phyloP scores from a whole-genome alignment of 1,140 invertebrate species.

The Dreissena rostriformis region DNA sequence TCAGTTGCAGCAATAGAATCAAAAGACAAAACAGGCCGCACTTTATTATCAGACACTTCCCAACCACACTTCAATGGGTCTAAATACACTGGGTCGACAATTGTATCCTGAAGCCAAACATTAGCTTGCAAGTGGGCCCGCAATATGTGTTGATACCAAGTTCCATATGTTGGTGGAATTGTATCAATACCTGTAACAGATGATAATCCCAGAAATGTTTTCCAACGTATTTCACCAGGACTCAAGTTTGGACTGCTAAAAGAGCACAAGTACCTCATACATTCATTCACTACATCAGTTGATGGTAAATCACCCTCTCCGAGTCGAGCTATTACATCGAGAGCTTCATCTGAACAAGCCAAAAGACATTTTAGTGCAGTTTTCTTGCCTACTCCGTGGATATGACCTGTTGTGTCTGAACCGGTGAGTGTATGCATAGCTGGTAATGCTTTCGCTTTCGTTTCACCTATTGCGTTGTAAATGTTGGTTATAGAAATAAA shows the following conservation, averaged over 20 bases:
- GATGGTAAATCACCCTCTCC: conserved; percentile 8
- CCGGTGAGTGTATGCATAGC: neutral
- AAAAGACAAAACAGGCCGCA: too few relatives aligned
- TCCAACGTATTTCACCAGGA: too few relatives aligned
- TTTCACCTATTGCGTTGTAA: conserved; percentile 1
- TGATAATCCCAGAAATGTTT: too few relatives aligned
- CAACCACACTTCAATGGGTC: too few relatives aligned
- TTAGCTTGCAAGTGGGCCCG: too few relatives aligned
- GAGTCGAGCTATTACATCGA: neutral
- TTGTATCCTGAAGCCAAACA: too few relatives aligned
- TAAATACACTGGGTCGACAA: too few relatives aligned
- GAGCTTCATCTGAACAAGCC: neutral
- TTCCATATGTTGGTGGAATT: too few relatives aligned
- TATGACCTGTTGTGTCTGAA: conserved; percentile 1
- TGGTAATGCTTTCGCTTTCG: neutral
- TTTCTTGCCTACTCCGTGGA: neutral
- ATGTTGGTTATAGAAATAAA: neutral
- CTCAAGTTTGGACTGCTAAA: neutral
- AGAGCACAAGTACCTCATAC: neutral
- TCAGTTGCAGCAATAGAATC: too few relatives aligned
- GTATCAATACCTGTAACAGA: too few relatives aligned
- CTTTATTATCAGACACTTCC: too few relatives aligned
- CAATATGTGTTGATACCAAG: too few relatives aligned
- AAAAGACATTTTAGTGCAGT: conserved; percentile 8
- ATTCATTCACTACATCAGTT: neutral